phyloP scores from a whole-genome alignment of 2,888 invertebrate genomes.

The Schizotus pectinicornis region DNA sequence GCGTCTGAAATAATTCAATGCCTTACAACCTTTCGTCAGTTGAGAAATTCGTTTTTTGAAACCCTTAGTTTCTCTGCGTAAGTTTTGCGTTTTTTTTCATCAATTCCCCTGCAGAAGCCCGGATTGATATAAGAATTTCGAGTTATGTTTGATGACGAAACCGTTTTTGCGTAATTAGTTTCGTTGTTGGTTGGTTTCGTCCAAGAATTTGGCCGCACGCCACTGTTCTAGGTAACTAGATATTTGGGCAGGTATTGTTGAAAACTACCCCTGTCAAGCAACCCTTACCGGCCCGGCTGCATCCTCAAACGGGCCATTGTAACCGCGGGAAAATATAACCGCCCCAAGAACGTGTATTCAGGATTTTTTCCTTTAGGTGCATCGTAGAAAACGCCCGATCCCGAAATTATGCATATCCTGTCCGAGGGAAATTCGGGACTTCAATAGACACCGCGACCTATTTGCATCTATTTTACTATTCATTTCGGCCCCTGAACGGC shows the following conservation, averaged over 20 bases:
- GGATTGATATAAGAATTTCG: too few relatives aligned
- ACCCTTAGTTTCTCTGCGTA: too few relatives aligned
- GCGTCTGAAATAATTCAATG: too few relatives aligned
- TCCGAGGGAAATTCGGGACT: constrained; percentile 12
- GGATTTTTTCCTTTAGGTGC: constrained; percentile 16
- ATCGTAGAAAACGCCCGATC: constrained; percentile 9
- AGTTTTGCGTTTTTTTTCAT: too few relatives aligned
- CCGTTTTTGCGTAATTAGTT: too few relatives aligned
- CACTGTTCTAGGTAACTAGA: constrained; percentile 44
- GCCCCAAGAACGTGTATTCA: constrained; percentile 21
- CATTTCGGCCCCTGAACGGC: too few relatives aligned
- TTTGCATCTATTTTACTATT: too few relatives aligned
- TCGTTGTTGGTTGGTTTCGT: not conserved
- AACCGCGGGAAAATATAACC: constrained; percentile 48
- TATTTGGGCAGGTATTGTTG: constrained; percentile 43
- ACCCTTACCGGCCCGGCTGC: constrained; percentile 43
- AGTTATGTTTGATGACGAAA: too few relatives aligned
- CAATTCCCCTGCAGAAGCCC: too few relatives aligned
- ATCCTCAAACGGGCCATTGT: constrained; percentile 51
- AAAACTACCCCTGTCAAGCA: constrained; percentile 41
- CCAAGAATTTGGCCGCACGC: constrained; percentile 29
- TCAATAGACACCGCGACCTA: too few relatives aligned
- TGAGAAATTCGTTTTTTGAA: too few relatives aligned
- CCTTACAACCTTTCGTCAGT: too few relatives aligned
- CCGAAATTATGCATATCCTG: constrained; percentile 8